Base-by-base conservation (phyloP, 2,888 invertebrate genomes). In the Folsomia candida region DNA sequence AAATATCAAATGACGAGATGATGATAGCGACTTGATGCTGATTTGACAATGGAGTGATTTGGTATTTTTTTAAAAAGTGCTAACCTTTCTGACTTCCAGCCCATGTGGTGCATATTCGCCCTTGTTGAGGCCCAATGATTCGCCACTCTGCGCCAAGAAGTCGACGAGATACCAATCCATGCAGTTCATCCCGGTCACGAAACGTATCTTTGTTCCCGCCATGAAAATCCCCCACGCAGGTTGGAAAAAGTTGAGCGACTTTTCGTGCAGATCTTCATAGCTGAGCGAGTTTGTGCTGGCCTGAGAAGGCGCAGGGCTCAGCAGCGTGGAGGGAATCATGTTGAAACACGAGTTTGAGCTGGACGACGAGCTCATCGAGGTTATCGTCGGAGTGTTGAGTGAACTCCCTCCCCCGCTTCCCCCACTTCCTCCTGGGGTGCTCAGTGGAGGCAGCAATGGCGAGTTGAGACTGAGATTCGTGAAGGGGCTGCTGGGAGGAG, bases 141-240 rank as follows among this genome's bases (percentile, higher is more conserved):
- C 77, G 54, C 71, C 69, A 51, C 70, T 70, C 47, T 78, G 77
- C 61, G 78, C 77, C 22, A 79, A 72, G 51, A 74, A 73, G 64
- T 79, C 79, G 1, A 73, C 78, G 28, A 71, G 59, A 62, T 76
- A 77, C 78, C 78, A 79, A 67, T 77, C 78, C 76, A 78, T 76
- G 11, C 76, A 74, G 67, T 78, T 79, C 71, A 77, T 76, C 28
- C 71, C 78, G 51, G 70, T 65, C 59, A 72, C 71, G 70, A 79
- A 79, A 20, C 79, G 71, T n/a, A 78, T 72, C 64, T 68, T 74
- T 3, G 74, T 76, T 71, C 82, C 82, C 78, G 81, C 78, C 61
- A 83, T 81, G 75, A 84, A 84, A 71, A 84, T 83, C 62, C 82
- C 83, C 84, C 84, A 84, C 2, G 82, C 82, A 25, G 83, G 82